Conservation (phyloP, 1,140 invertebrate genomes). For the Metaphire vulgaris region DNA sequence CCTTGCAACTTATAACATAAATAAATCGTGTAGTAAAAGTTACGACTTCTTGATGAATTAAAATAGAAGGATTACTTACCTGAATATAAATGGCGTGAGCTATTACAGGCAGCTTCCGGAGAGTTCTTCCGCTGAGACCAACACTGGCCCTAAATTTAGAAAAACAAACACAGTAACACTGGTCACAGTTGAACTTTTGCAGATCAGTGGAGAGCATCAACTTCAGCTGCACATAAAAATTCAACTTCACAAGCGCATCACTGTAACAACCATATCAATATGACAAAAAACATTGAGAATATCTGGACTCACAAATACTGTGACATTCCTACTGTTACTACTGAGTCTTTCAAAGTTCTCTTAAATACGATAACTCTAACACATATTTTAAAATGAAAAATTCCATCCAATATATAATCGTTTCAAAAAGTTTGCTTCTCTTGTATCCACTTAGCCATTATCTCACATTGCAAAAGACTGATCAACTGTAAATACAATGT, state of each 20-base stretch:
- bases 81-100: conserved; percentile 55
- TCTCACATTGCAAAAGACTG: no score
- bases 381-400: no score
- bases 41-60: no score
- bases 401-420: no score
- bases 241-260: neutral
- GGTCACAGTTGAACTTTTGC: no score
- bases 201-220: neutral
- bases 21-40: no score
- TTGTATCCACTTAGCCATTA: no score
- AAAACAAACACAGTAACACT: conserved; percentile 33
- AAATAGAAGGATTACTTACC: conserved; percentile 32
- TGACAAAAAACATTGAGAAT: neutral
- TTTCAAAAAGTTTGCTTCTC: no score
- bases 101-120: conserved; percentile 81
- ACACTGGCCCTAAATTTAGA: conserved; percentile 57
- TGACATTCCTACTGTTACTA: neutral
- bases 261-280: conserved; percentile 7
- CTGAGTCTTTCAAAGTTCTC: no score
- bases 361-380: no score
- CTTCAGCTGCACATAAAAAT: conserved; percentile 8
- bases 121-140: conserved; percentile 72
- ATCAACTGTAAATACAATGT: no score
- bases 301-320: neutral
- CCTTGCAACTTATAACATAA: no score